Conservation (phyloP, 2,113 vertebrate genomes). For the Melanostigma gelatinosum region DNA sequence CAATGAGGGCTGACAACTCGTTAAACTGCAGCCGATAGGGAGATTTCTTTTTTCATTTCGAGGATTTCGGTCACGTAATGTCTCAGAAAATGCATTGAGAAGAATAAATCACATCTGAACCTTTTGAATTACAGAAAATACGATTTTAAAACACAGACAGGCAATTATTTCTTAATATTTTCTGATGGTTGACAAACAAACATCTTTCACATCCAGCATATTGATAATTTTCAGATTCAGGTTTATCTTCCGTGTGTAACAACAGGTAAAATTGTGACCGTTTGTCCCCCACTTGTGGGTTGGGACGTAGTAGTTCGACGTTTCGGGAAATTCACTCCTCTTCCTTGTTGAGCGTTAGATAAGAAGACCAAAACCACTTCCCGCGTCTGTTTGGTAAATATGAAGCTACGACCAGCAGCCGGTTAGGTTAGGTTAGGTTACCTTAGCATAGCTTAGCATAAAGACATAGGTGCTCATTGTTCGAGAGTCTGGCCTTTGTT, state of each 20-base stretch:
- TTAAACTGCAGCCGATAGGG: slow-evolving; percentile 52
- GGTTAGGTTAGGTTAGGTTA: slow-evolving; percentile 2
- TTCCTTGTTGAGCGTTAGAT: neutral
- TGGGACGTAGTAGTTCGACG: neutral
- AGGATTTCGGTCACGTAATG: slow-evolving; percentile 39
- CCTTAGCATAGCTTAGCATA: slow-evolving; percentile 4
- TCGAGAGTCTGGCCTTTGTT: neutral
- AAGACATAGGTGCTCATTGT: neutral
- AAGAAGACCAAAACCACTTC: neutral
- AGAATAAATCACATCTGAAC: neutral
- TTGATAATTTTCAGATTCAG: neutral
- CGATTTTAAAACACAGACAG: neutral
- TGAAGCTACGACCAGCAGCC: neutral
- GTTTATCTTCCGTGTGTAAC: neutral
- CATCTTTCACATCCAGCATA: neutral
- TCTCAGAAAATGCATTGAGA: slow-evolving; percentile 18
- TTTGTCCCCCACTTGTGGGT: neutral
- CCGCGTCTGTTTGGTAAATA: too few species aligned
- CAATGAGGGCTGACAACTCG: slow-evolving; percentile 64
- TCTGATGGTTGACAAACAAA: neutral
- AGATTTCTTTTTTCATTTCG: slow-evolving; percentile 25
- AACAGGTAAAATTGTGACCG: neutral
- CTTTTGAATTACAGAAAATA: slow-evolving; percentile 6
- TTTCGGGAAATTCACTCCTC: neutral
- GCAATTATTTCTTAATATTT: neutral